Conservation (phyloP, 2,797 vertebrate species). For the Enteromius argenteus region DNA sequence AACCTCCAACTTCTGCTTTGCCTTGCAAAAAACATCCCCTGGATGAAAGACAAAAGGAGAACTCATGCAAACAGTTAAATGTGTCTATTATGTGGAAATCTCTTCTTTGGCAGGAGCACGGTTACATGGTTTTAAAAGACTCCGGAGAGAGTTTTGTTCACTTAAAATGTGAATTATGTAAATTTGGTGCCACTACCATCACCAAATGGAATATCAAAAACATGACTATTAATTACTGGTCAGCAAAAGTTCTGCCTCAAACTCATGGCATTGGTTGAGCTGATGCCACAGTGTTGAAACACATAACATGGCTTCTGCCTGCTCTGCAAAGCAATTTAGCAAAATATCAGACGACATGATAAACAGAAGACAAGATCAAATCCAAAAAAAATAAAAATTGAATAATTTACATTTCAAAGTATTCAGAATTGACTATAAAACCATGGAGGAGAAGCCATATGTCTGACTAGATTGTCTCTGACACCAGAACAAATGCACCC, state of each 20-base stretch:
- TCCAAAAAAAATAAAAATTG: neutral
- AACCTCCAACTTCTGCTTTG: conserved; percentile 6
- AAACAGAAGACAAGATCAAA: neutral
- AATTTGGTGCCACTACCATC: neutral
- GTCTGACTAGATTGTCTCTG: neutral
- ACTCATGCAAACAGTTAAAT: neutral
- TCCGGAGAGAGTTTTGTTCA: neutral
- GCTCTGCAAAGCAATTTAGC: neutral
- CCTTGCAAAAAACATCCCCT: neutral
- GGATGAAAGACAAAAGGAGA: neutral
- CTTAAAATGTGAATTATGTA: neutral
- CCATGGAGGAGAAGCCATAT: neutral
- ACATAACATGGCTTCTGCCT: neutral
- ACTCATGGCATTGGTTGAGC: neutral
- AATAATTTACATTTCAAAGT: neutral
- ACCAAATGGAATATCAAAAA: neutral
- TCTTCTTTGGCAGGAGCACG: neutral
- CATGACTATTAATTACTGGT: neutral
- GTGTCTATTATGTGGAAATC: neutral
- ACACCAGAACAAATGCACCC: neutral
- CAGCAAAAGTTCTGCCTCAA: neutral
- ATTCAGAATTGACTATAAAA: neutral
- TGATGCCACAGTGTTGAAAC: neutral
- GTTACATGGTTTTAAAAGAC: neutral
- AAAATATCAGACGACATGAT: neutral